These are phyloP conservation scores for Glaucomys volans DNA, from an alignment of 2,113 vertebrate species.

Conservation along the genomic window DNA sequence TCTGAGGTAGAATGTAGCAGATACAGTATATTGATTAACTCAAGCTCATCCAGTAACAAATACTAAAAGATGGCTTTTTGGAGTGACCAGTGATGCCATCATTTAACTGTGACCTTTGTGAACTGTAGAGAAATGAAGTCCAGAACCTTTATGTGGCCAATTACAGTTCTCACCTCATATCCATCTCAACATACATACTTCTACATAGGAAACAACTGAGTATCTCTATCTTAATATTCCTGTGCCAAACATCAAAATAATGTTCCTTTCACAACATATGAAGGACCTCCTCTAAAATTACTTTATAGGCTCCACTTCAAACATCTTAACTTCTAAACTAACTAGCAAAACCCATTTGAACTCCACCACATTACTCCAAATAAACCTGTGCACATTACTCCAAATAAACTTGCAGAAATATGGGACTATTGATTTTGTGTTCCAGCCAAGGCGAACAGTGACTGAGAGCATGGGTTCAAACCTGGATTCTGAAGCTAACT, in stretches of 20 bases:
- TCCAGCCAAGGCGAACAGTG: background rate
- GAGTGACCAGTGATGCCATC: background rate
- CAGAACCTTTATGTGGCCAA: conserved; percentile 20
- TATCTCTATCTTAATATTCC: background rate
- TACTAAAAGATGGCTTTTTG: background rate
- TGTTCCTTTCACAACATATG: background rate
- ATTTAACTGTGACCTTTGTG: conserved; percentile 1
- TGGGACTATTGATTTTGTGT: background rate
- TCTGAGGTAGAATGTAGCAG: background rate
- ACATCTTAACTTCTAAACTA: conserved; percentile 33
- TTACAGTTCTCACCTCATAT: background rate
- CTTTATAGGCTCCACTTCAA: background rate
- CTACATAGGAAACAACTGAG: background rate
- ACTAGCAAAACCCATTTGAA: conserved; percentile 33
- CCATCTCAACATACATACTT: background rate
- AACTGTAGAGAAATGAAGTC: background rate
- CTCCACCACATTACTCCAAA: background rate
- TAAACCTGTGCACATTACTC: background rate
- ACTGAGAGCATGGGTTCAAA: background rate
- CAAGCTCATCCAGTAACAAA: background rate
- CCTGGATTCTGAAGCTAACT: background rate
- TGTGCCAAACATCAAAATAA: background rate
- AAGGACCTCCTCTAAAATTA: background rate
- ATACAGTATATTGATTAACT: background rate
- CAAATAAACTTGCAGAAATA: background rate